Conservation (phyloP, 2,113 vertebrate species). For the Castor canadensis region DNA sequence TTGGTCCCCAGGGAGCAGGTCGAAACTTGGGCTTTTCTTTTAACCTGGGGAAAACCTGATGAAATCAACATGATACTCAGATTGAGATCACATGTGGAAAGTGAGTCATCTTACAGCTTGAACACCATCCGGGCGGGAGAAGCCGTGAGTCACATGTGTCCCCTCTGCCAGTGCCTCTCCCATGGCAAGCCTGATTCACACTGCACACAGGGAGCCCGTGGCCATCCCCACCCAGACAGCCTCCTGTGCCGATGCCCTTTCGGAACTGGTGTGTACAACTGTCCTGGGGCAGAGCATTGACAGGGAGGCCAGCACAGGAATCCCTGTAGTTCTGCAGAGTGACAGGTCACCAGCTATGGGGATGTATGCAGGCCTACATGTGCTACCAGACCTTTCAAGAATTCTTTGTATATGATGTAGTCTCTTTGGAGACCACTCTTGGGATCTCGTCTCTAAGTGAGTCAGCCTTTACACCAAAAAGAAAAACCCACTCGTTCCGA, state of each 20-base stretch:
- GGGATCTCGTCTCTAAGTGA: not conserved
- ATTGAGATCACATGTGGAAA: not conserved
- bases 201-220: rapidly evolving
- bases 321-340: not conserved
- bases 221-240: not conserved
- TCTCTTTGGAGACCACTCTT: not conserved
- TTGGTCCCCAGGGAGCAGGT: not conserved
- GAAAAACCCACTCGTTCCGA: not conserved
- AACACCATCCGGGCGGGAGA: rapidly evolving
- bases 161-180: not conserved
- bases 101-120: not conserved
- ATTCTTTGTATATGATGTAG: rapidly evolving
- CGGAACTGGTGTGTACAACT: not conserved
- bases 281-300: not conserved
- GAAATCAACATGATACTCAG: not conserved
- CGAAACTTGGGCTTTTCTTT: not conserved
- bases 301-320: not conserved
- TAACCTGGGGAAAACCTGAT: not conserved
- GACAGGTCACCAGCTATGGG: rapidly evolving
- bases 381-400: no score
- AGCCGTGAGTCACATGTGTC: no score
- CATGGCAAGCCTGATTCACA: not conserved
- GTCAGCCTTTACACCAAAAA: not conserved
- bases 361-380: no score
- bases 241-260: not conserved